A percentile compares a stretch with the other conserved stretches of the same genome.
Evolutionary conservation across 2,797 vertebrate species (phyloP).

Genomic region (Eulemur albifrons): DNA sequence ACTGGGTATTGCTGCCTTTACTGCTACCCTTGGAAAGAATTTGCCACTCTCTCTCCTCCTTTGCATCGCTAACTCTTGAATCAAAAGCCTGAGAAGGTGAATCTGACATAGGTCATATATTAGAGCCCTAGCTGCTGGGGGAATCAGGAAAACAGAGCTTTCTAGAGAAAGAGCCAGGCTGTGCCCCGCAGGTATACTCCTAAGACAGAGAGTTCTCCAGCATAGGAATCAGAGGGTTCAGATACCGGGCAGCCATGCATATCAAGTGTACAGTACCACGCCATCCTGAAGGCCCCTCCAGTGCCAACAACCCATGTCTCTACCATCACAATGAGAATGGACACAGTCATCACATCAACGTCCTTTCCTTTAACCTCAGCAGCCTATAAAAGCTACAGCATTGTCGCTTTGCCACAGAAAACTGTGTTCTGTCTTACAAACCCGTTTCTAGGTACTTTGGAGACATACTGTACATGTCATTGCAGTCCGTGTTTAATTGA

Average conservation of each 20-base stretch:
- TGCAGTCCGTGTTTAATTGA: not conserved
- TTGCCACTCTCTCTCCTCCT: not conserved
- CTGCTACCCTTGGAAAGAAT: conserved; percentile 1
- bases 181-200: not conserved
- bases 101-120: not conserved
- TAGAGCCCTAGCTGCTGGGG: not conserved
- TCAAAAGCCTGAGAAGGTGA: conserved; percentile 18
- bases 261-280: not conserved
- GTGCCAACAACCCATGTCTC: not conserved
- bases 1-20: not conserved
- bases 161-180: not conserved
- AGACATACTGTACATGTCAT: not conserved
- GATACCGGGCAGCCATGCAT: not conserved
- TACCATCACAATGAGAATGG: not conserved
- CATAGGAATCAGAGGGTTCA: not conserved
- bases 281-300: not conserved
- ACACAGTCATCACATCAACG: not conserved
- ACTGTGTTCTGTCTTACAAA: not conserved
- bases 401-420: not conserved
- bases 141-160: not conserved
- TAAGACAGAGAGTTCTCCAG: not conserved
- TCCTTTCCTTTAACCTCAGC: not conserved
- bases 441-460: not conserved
- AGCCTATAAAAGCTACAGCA: not conserved
- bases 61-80: not conserved